Evolutionary conservation across 2,113 vertebrate genomes (phyloP), one percentile per base, ranked within the genome.

Genomic region (Eublepharis macularius): DNA sequence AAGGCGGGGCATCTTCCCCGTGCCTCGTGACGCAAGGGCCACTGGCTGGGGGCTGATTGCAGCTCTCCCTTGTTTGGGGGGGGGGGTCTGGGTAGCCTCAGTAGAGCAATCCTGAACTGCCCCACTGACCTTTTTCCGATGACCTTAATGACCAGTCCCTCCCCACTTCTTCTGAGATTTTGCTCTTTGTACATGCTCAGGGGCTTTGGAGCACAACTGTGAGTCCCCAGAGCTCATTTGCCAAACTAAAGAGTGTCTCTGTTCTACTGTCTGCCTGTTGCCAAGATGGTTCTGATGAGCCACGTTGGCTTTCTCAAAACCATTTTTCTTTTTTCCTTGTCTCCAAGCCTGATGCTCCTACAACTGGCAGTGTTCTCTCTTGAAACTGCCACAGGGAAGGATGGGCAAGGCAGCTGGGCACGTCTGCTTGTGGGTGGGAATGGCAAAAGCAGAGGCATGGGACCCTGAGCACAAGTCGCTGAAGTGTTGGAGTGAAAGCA

Each of bases 351-450:
- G 49, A 89, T 91, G 72, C 86, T 87, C 51, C 17, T 68, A 75
- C 26, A 74, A 89, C 57, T 1, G 19, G 12, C 63, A 70, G n/a
- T 0, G 1, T 69, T 90, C 78, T 88, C 66, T 32, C 78, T 92
- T 87, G 87, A 87, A 91, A 82, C 76, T 80, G 80, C 49, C 86
- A 84, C 89, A 90, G 91, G 91, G 88, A 94, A 86, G 87, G 66
- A 14, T 81, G 91, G 86, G 89, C 91, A n/a, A 84, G 84, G 75
- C 87, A n/a, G 65, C 74, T 0, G 4, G 69, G 82, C 49, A 63
- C 51, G 65, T 89, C 88, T 91, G 76, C 92, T 93, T 92, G 87
- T 86, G 89, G 87, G 80, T 85, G 91, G 88, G 92, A 92, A 88
- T 77, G 82, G 63, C 51, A 91, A 81, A 92, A 94, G 86, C 88